These are phyloP conservation scores for Amphipyra berbera DNA, from an alignment of 2,888 invertebrate species.

Conservation along the genomic window DNA sequence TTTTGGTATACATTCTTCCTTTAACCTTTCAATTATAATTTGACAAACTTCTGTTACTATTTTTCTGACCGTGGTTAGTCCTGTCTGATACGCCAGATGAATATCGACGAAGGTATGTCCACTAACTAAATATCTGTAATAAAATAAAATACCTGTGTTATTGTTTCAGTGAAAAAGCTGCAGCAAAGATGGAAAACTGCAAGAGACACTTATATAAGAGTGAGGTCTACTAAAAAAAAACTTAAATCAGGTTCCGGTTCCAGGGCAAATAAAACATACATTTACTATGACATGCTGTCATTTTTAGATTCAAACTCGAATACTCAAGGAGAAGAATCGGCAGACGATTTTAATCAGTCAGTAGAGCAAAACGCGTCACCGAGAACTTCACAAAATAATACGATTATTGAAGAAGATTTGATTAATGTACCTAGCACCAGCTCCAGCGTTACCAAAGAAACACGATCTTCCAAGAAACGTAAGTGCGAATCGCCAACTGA, in stretches of 20 bases:
- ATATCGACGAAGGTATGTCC: conserved; percentile 56
- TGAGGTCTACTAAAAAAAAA: conserved; percentile 49
- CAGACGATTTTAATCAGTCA: conserved; percentile 20
- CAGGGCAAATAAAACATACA: conserved; percentile 46
- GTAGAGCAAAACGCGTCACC: conserved; percentile 25
- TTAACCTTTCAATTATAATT: conserved; percentile 57
- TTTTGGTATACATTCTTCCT: conserved; percentile 53
- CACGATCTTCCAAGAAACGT: too few species aligned
- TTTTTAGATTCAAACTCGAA: conserved; percentile 50
- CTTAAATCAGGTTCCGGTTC: conserved; percentile 45
- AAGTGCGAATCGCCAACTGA: too few species aligned
- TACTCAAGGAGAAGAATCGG: conserved; percentile 50
- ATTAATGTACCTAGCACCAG: conserved; percentile 34
- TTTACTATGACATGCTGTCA: conserved; percentile 48
- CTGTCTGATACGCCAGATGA: conserved; percentile 57
- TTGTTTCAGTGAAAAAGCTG: conserved; percentile 45
- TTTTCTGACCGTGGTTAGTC: conserved; percentile 56
- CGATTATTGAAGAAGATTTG: too few species aligned
- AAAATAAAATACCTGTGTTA: conserved; percentile 12
- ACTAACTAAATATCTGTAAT: conserved; percentile 53
- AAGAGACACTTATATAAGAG: conserved; percentile 51
- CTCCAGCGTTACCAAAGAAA: conserved; percentile 3
- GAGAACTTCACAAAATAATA: conserved; percentile 32
- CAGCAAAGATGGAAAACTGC: conserved; percentile 53
- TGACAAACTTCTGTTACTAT: conserved; percentile 57